Conservation (phyloP, 92 coral and sea anemone species). For the Bergia sp. region DNA sequence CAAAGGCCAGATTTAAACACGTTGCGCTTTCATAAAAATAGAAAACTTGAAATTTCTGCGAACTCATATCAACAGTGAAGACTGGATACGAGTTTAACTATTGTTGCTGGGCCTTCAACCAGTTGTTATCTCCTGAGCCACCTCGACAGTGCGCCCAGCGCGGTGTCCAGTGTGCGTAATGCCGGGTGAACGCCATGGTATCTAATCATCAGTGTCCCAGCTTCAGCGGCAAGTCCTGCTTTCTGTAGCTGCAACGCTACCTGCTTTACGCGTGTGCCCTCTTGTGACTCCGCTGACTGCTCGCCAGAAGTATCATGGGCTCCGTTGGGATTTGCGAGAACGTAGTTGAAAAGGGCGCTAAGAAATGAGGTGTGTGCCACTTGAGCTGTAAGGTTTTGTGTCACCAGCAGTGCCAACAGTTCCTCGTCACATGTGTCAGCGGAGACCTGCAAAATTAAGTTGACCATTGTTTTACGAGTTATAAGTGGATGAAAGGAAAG, state of each 20-base stretch:
- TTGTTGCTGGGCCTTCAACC: not conserved
- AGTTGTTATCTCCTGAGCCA: constrained; percentile 73
- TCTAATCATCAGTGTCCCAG: constrained; percentile 78
- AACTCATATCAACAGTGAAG: too few relatives aligned
- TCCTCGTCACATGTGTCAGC: constrained; percentile 85
- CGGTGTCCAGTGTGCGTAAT: constrained; percentile 80
- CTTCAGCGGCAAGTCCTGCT: constrained; percentile 86
- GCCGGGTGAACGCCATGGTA: constrained; percentile 80
- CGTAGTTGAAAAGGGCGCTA: constrained; percentile 68
- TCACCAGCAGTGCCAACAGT: constrained; percentile 69
- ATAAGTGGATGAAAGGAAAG: too few relatives aligned
- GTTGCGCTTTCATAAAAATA: not conserved
- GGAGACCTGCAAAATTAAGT: constrained; percentile 54
- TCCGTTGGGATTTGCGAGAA: constrained; percentile 56
- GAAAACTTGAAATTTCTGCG: not conserved
- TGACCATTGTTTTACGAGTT: not conserved
- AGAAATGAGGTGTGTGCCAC: constrained; percentile 86
- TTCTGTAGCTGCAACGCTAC: constrained; percentile 78
- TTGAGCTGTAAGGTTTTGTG: constrained; percentile 62
- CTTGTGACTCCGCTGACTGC: constrained; percentile 50
- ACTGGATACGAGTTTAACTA: not conserved
- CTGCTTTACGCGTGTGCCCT: constrained; percentile 68
- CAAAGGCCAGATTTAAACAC: not conserved
- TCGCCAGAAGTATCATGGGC: constrained; percentile 20
- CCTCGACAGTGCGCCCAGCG: constrained; percentile 74